phyloP scores from a whole-genome alignment of 64 coral and sea anemone genomes.

The Acropora yongei region DNA sequence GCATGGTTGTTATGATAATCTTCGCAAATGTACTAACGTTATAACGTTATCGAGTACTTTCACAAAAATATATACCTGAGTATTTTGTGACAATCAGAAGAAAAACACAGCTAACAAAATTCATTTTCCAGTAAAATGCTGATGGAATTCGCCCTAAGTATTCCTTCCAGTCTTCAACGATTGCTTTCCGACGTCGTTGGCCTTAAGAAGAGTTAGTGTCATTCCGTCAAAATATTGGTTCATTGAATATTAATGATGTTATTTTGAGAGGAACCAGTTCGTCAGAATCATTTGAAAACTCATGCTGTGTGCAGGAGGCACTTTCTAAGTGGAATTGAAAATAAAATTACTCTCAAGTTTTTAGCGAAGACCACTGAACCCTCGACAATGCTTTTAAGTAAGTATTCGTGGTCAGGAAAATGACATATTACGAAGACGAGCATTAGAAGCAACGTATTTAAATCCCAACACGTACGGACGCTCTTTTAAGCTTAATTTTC shows the following conservation, averaged over 20 bases:
- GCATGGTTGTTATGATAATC: neutral
- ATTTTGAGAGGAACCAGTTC: neutral
- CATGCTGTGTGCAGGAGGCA: neutral
- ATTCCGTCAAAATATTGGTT: neutral
- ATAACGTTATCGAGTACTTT: neutral
- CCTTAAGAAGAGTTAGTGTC: neutral
- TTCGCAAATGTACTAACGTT: neutral
- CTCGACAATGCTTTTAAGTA: too few relatives aligned
- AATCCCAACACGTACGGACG: too few relatives aligned
- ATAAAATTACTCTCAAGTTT: too few relatives aligned
- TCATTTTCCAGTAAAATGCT: neutral
- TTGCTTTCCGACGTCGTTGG: neutral
- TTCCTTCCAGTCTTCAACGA: neutral
- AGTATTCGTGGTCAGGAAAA: too few relatives aligned
- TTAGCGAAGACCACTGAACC: too few relatives aligned
- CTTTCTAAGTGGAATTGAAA: neutral
- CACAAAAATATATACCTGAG: neutral
- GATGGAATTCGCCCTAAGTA: too few relatives aligned
- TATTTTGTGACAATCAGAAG: neutral
- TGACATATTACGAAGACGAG: too few relatives aligned
- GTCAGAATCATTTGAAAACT: neutral
- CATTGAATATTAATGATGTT: constrained; percentile 58
- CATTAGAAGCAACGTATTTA: too few relatives aligned
- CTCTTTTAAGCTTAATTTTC: too few relatives aligned
- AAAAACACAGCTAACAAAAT: neutral